A percentile compares a stretch with the other conserved stretches of the same genome.
phyloP scores from a whole-genome alignment of 2,888 invertebrate genomes.

The Ypsolopha scabrella region DNA sequence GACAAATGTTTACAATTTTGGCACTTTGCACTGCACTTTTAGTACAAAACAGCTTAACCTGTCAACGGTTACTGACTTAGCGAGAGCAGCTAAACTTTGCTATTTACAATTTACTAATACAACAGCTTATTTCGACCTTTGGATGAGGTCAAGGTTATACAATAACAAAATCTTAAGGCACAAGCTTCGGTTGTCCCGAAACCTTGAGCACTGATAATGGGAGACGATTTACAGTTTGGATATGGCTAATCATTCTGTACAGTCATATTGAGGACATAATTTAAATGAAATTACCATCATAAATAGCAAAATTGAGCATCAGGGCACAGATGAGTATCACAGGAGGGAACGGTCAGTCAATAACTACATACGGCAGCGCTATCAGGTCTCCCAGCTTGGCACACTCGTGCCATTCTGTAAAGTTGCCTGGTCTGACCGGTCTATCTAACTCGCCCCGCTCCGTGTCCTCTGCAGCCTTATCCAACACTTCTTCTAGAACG shows the following conservation, averaged over 20 bases:
- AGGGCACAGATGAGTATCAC: constrained; percentile 8
- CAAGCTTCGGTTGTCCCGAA: no score
- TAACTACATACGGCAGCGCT: constrained; percentile 97
- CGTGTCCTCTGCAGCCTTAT: constrained; percentile 8
- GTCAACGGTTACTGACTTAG: constrained; percentile 3
- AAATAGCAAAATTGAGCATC: not conserved
- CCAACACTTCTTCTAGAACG: constrained; percentile 15
- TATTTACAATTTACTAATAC: not conserved
- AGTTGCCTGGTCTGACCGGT: constrained; percentile 54
- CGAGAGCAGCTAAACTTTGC: not conserved
- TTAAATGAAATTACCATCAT: no score
- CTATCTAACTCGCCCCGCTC: constrained; percentile 31
- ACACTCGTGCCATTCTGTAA: constrained; percentile 94
- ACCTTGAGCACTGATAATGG: no score
- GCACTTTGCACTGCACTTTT: constrained; percentile 11
- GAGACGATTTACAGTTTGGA: no score
- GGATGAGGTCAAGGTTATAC: no score
- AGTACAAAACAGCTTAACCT: constrained; percentile 4
- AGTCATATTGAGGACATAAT: no score
- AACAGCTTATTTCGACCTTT: no score
- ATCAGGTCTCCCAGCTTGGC: constrained; percentile 85
- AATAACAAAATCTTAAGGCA: no score
- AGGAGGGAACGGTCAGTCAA: constrained; percentile 75
- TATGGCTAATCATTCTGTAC: no score
- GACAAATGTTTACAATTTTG: constrained; percentile 10